phyloP scores from a whole-genome alignment of 2,797 vertebrate species.

The Enteromius anoplus region DNA sequence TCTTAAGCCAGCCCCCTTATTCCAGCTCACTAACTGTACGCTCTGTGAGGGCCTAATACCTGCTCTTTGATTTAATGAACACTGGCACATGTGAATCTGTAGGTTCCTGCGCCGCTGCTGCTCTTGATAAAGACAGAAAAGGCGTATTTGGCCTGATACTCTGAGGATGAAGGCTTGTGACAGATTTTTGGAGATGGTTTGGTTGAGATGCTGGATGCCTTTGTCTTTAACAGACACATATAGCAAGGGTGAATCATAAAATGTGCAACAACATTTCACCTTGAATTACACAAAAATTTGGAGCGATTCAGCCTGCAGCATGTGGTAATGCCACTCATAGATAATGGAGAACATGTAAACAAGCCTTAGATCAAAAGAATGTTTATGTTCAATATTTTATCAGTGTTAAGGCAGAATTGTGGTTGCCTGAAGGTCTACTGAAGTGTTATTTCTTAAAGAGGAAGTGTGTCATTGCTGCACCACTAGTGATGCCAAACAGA shows the following conservation, averaged over 20 bases:
- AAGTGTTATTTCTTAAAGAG: not conserved
- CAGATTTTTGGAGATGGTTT: slow-evolving; percentile 45
- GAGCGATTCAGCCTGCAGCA: slow-evolving; percentile 14
- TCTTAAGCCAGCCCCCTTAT: slow-evolving; percentile 39
- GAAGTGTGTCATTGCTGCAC: slow-evolving; percentile 10
- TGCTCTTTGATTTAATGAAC: slow-evolving; percentile 39
- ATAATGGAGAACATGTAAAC: slow-evolving; percentile 33
- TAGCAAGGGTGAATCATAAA: slow-evolving; percentile 18
- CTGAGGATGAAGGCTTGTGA: not conserved
- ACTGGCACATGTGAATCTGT: slow-evolving; percentile 14
- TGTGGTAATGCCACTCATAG: slow-evolving; percentile 20
- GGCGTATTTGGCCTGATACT: slow-evolving; percentile 24
- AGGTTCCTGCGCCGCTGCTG: not conserved
- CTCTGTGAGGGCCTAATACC: slow-evolving; percentile 2
- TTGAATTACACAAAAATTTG: slow-evolving; percentile 24
- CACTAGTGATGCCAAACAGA: not conserved
- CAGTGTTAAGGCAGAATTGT: slow-evolving; percentile 26
- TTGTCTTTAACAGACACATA: slow-evolving; percentile 23
- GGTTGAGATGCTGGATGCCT: slow-evolving; percentile 4
- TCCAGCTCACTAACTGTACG: not conserved
- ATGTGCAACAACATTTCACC: slow-evolving; percentile 38
- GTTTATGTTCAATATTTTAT: slow-evolving; percentile 22
- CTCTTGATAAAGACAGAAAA: slow-evolving; percentile 28
- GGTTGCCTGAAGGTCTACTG: not conserved
- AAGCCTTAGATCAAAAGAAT: slow-evolving; percentile 15